phyloP scores from a whole-genome alignment of 2,888 invertebrate species.

The Agrilus biguttatus region DNA sequence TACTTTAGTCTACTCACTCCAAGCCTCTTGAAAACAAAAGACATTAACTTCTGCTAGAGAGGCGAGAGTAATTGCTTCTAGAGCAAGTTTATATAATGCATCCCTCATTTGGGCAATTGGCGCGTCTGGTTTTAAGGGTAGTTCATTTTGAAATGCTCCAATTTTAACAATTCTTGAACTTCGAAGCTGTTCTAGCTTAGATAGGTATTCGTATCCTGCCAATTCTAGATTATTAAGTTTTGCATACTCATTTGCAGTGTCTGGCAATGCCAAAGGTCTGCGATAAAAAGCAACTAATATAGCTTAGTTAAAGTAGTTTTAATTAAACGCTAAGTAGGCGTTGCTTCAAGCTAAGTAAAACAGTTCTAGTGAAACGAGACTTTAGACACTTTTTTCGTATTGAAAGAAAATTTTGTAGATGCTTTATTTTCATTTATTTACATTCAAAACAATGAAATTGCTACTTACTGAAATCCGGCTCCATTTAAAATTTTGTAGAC shows the following conservation, averaged over 20 bases:
- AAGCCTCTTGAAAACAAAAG: constrained; percentile 90
- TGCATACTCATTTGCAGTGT: background rate
- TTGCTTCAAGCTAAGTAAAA: background rate
- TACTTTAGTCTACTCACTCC: constrained; percentile 51
- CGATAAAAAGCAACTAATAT: background rate
- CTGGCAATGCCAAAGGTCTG: constrained; percentile 1
- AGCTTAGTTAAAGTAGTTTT: too few species aligned
- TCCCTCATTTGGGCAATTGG: constrained; percentile 60
- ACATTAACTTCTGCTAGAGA: constrained; percentile 69
- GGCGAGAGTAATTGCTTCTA: constrained; percentile 59
- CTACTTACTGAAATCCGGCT: constrained; percentile 45
- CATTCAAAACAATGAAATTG: too few species aligned
- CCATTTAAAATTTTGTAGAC: constrained; percentile 68
- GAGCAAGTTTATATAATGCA: constrained; percentile 62
- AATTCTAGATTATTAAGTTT: constrained; percentile 46
- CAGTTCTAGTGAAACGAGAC: background rate
- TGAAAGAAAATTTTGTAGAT: too few species aligned
- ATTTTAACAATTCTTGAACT: constrained; percentile 60
- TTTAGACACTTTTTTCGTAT: background rate
- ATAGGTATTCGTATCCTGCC: constrained; percentile 54
- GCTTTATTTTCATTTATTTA: too few species aligned
- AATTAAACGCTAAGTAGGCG: background rate
- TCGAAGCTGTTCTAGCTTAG: constrained; percentile 53
- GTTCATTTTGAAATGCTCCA: constrained; percentile 79
- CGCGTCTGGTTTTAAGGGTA: constrained; percentile 56